phyloP scores from a whole-genome alignment of 2,888 invertebrate genomes.

The Steinernema carpocapsae region DNA sequence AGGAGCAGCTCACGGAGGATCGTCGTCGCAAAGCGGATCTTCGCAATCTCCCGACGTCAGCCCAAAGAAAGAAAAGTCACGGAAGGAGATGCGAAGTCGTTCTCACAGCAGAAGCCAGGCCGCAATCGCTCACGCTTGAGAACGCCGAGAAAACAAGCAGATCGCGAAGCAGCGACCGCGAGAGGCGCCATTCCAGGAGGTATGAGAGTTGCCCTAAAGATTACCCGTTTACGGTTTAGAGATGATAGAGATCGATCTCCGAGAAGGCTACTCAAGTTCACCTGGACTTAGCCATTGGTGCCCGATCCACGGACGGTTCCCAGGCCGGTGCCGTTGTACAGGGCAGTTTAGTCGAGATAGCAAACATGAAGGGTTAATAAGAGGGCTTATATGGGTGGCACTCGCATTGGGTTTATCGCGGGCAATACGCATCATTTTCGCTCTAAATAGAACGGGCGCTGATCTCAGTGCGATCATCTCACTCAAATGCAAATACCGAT shows the following conservation, averaged over 20 bases:
- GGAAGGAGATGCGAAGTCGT: not conserved
- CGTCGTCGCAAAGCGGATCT: not conserved
- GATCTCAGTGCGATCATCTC: too few species aligned
- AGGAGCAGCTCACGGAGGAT: conserved; percentile 8
- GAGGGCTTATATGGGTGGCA: too few species aligned
- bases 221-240: not conserved
- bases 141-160: not conserved
- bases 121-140: not conserved
- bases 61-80: not conserved
- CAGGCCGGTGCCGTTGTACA: conserved; percentile 99
- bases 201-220: not conserved
- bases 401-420: too few species aligned
- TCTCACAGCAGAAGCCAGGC: not conserved
- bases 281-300: conserved; percentile 96
- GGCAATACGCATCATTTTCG: too few species aligned
- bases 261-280: conserved; percentile 89
- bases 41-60: not conserved
- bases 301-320: conserved; percentile 95
- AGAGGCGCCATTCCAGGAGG: not conserved
- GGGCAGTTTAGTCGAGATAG: too few species aligned
- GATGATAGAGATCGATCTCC: too few species aligned
- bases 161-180: conserved; percentile 6
- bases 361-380: too few species aligned
- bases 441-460: too few species aligned
- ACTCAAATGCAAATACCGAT: too few species aligned